Percentiles rank a stretch among this genome's conserved stretches.
These are phyloP conservation scores for Apotomis capreana DNA, from an alignment of 2,888 invertebrate species.

Conservation along the genomic window DNA sequence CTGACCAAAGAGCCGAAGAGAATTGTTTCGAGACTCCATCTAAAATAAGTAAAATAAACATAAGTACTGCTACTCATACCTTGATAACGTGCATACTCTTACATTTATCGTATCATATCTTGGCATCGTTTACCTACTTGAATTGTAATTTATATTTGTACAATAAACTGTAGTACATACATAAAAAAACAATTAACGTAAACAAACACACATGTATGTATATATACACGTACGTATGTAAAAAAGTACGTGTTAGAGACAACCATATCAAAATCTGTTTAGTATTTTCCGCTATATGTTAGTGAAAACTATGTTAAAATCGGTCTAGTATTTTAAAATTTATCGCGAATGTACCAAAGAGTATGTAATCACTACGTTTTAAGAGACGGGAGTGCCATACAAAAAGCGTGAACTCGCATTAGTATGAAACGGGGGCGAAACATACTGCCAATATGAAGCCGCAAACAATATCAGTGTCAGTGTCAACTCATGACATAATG, in stretches of 20 bases:
- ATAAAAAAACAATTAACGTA: conserved; percentile 16
- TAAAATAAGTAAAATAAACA: conserved; percentile 1
- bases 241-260: neutral
- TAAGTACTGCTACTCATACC: conserved; percentile 1
- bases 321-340: conserved; percentile 16
- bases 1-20: conserved; percentile 14
- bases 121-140: conserved; percentile 4
- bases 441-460: no score
- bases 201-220: conserved; percentile 13
- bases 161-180: conserved; percentile 10
- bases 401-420: no score
- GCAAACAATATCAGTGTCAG: no score
- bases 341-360: conserved; percentile 9
- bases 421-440: no score
- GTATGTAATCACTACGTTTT: no score
- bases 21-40: conserved; percentile 18
- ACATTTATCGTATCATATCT: conserved; percentile 5
- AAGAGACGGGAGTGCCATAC: no score
- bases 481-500: no score
- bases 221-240: conserved; percentile 14
- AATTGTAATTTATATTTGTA: conserved; percentile 15
- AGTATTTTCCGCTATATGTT: conserved; percentile 19
- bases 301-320: neutral
- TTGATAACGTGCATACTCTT: neutral
- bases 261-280: conserved; percentile 13